A percentile compares a stretch with the other conserved stretches of the same genome.
These are phyloP conservation scores for Hemitrygon akajei DNA, from an alignment of 2,797 vertebrate species.

Conservation along the genomic window DNA sequence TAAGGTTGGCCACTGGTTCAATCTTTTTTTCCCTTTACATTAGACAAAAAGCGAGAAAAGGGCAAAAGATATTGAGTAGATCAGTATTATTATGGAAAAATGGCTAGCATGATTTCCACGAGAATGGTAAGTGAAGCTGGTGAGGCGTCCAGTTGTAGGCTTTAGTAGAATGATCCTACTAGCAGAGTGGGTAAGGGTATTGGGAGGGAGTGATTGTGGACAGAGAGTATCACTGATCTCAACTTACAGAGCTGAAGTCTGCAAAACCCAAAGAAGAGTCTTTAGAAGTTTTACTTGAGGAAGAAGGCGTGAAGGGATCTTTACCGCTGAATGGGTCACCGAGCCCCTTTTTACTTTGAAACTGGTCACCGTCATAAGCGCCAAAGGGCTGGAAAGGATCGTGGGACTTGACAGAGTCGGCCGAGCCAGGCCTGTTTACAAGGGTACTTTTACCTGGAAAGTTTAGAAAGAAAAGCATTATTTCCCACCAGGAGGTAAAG, in stretches of 20 bases:
- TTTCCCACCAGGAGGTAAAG: constrained; percentile 41
- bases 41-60: constrained; percentile 38
- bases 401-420: constrained; percentile 73
- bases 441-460: constrained; percentile 87
- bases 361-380: constrained; percentile 74
- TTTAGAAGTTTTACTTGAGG: constrained; percentile 84
- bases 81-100: constrained; percentile 39
- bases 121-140: constrained; percentile 40
- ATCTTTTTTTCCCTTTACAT: constrained; percentile 38
- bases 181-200: constrained; percentile 42
- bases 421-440: constrained; percentile 70
- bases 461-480: constrained; percentile 51
- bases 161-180: constrained; percentile 41
- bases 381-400: constrained; percentile 93
- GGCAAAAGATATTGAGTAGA: constrained; percentile 45
- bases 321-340: constrained; percentile 95
- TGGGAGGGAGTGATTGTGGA: constrained; percentile 41
- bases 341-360: constrained; percentile 85
- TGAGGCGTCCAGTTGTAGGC: constrained; percentile 46
- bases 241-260: constrained; percentile 92
- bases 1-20: constrained; percentile 37
- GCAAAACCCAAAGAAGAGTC: constrained; percentile 75
- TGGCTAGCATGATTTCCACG: constrained; percentile 35
- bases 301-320: constrained; percentile 83
- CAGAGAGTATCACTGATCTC: constrained; percentile 69